phyloP scores from a whole-genome alignment of 2,113 vertebrate genomes.

The Siphamia tubifer region DNA sequence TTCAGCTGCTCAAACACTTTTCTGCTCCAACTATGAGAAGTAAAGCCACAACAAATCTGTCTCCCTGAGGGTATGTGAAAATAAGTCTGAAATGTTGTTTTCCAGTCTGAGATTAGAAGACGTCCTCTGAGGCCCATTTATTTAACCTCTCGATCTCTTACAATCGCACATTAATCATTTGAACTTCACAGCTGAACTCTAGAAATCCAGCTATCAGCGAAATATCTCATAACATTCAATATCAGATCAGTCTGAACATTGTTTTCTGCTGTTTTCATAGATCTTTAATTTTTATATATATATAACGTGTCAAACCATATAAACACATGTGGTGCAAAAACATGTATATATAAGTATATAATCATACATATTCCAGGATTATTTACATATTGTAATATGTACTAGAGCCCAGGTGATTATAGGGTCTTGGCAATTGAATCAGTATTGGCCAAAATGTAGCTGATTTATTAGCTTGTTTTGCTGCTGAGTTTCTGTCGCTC shows the following conservation, averaged over 20 bases:
- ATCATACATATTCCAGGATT: neutral
- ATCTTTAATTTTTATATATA: slow-evolving; percentile 4
- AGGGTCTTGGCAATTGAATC: too few relatives aligned
- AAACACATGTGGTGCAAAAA: too few relatives aligned
- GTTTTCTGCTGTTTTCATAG: neutral
- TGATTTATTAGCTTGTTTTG: too few relatives aligned
- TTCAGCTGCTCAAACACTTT: slow-evolving; percentile 6
- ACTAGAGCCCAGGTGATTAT: too few relatives aligned
- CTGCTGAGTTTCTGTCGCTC: too few relatives aligned
- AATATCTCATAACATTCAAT: neutral
- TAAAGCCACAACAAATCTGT: neutral
- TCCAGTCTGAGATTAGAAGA: neutral
- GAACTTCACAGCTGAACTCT: neutral
- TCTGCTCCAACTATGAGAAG: neutral
- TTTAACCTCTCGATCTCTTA: neutral
- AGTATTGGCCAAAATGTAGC: too few relatives aligned
- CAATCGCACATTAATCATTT: neutral
- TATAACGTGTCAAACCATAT: neutral
- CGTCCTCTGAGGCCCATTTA: neutral
- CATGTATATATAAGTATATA: neutral
- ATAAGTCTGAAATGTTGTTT: neutral
- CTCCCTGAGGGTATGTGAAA: neutral
- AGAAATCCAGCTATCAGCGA: neutral
- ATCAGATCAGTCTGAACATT: neutral
- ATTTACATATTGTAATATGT: neutral